Evolutionary conservation across 2,113 vertebrate species (phyloP).

Genomic region (Tylochromis polylepis): DNA sequence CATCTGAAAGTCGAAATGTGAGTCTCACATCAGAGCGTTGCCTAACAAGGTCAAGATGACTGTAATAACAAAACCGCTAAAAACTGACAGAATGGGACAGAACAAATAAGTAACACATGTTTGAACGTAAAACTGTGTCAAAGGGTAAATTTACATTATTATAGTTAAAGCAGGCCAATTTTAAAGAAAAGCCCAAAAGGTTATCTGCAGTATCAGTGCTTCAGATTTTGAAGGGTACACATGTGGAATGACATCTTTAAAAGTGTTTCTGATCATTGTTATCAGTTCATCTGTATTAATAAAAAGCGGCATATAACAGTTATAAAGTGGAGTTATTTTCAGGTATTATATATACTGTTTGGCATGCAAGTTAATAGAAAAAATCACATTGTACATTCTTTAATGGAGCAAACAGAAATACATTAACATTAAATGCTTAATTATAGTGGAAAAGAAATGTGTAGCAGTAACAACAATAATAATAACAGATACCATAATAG

Average conservation of each 20-base stretch:
- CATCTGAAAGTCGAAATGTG: not conserved
- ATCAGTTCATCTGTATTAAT: not conserved
- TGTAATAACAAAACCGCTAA: not conserved
- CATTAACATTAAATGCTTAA: not conserved
- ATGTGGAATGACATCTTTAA: not conserved
- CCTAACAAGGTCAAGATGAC: not conserved
- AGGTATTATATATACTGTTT: not conserved
- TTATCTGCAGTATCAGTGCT: not conserved
- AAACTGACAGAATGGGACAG: not conserved
- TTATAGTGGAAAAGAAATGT: not conserved
- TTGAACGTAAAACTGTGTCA: not conserved
- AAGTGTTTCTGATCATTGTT: not conserved
- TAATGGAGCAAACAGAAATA: not conserved
- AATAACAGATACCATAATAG: not conserved
- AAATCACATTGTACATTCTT: fast-evolving
- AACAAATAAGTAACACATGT: not conserved
- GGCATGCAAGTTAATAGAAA: fast-evolving
- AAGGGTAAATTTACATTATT: not conserved
- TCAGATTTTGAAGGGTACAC: not conserved
- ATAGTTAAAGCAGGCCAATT: not conserved
- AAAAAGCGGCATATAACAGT: not conserved
- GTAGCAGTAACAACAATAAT: fast-evolving
- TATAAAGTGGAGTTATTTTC: not conserved
- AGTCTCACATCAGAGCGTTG: not conserved
- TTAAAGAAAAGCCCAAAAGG: not conserved